Evolutionary conservation across 2,888 invertebrate genomes (phyloP).

Genomic region (Apamea crenata): DNA sequence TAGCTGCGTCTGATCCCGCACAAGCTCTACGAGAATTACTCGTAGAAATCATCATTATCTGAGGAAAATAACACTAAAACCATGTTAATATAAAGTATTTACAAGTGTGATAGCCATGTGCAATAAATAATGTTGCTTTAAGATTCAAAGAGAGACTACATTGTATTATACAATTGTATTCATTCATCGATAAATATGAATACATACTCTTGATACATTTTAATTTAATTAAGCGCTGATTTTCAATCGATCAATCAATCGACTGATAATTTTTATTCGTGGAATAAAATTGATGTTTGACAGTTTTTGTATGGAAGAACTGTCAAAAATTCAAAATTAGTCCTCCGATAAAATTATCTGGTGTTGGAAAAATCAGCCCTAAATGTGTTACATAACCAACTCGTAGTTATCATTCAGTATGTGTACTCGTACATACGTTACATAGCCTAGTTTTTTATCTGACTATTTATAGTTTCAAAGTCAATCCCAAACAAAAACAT

Average conservation of each 20-base stretch:
- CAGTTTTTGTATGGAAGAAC: too few species aligned
- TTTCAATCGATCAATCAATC: too few species aligned
- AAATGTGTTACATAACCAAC: neutral
- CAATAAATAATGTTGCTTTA: conserved; percentile 8
- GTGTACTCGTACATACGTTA: neutral
- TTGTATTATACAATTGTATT: neutral
- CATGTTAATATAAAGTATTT: conserved; percentile 43
- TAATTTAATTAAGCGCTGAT: neutral
- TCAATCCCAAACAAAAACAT: neutral
- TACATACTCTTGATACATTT: neutral
- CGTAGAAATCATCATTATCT: conserved; percentile 56
- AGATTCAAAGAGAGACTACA: neutral
- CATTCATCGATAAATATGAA: too few species aligned
- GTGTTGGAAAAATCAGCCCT: too few species aligned
- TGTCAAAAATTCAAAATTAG: too few species aligned
- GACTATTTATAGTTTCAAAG: neutral
- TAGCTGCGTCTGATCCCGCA: conserved; percentile 58
- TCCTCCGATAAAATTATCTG: too few species aligned
- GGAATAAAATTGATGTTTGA: too few species aligned
- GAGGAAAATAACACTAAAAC: conserved; percentile 59
- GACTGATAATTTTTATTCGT: too few species aligned
- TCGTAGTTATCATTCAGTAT: neutral
- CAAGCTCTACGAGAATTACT: conserved; percentile 55
- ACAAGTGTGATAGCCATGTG: neutral
- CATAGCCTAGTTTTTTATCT: neutral